phyloP scores from a whole-genome alignment of 2,797 vertebrate genomes.

The Enoplosus armatus region DNA sequence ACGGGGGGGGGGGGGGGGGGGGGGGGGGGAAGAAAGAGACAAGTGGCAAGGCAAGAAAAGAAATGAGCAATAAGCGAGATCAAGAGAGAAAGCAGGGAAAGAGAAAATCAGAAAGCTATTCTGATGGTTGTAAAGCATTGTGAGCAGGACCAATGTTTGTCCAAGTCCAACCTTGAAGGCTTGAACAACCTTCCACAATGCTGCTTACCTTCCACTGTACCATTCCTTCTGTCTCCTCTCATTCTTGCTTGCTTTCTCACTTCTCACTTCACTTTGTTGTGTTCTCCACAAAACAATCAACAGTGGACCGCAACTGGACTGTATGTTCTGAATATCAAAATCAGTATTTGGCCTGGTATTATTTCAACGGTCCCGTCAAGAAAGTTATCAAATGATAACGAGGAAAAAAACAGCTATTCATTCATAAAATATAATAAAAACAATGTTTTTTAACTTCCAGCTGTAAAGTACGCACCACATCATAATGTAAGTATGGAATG shows the following conservation, averaged over 20 bases:
- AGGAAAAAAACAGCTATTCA: not conserved
- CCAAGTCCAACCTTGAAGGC: slow-evolving; percentile 65
- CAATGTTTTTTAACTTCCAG: too few relatives aligned
- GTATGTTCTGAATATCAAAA: not conserved
- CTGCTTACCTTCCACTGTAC: slow-evolving; percentile 20
- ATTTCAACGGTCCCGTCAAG: not conserved
- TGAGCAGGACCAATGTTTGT: slow-evolving; percentile 62
- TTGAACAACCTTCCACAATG: slow-evolving; percentile 38
- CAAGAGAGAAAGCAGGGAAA: slow-evolving; percentile 76
- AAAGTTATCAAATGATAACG: not conserved
- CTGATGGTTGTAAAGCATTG: slow-evolving; percentile 54
- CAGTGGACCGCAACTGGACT: not conserved
- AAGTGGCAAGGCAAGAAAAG: slow-evolving; percentile 74
- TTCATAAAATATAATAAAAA: not conserved
- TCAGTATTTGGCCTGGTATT: not conserved
- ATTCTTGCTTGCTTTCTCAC: slow-evolving; percentile 7
- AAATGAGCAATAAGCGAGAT: slow-evolving; percentile 80
- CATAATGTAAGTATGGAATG: not conserved
- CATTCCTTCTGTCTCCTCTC: slow-evolving; percentile 22
- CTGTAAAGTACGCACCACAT: not conserved
- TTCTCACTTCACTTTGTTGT: not conserved
- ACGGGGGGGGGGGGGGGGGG: slow-evolving; percentile 49
- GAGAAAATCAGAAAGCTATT: slow-evolving; percentile 58
- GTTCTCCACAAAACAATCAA: not conserved
- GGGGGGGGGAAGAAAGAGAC: slow-evolving; percentile 65